Evolutionary conservation across 2,797 vertebrate genomes (phyloP).

Genomic region (Sebastes matsubarae): DNA sequence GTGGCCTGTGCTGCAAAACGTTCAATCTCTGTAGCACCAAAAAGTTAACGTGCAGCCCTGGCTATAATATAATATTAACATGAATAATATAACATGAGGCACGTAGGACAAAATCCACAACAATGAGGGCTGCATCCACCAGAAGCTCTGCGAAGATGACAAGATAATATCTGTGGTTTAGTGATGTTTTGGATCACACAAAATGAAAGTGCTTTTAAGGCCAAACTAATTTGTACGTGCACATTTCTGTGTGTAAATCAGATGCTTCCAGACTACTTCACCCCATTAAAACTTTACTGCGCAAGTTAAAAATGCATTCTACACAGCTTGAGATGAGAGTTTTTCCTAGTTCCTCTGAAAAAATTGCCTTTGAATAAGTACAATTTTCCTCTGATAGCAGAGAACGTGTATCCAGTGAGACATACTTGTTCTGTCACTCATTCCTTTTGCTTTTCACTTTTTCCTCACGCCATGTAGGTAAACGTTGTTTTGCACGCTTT

Average conservation of each 20-base stretch:
- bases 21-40: no score
- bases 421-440: conserved; percentile 17
- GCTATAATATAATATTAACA: no score
- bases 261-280: conserved; percentile 13
- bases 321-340: neutral
- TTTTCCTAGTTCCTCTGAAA: neutral
- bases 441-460: neutral
- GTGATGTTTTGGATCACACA: neutral
- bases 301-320: conserved; percentile 26
- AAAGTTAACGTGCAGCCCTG: no score
- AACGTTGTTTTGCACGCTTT: neutral
- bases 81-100: no score
- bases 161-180: neutral
- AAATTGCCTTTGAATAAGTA: neutral
- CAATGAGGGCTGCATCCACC: neutral
- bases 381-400: neutral
- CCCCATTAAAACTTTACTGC: conserved; percentile 22
- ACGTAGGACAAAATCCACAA: no score
- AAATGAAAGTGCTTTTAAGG: conserved; percentile 2
- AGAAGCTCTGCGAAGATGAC: neutral
- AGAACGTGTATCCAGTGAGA: conserved; percentile 4
- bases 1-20: no score
- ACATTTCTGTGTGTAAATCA: conserved; percentile 18
- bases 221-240: neutral
- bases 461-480: neutral